A percentile compares a stretch with the other conserved stretches of the same genome.
phyloP scores from a whole-genome alignment of 2,888 invertebrate species.

The Ectemnius cavifrons region DNA sequence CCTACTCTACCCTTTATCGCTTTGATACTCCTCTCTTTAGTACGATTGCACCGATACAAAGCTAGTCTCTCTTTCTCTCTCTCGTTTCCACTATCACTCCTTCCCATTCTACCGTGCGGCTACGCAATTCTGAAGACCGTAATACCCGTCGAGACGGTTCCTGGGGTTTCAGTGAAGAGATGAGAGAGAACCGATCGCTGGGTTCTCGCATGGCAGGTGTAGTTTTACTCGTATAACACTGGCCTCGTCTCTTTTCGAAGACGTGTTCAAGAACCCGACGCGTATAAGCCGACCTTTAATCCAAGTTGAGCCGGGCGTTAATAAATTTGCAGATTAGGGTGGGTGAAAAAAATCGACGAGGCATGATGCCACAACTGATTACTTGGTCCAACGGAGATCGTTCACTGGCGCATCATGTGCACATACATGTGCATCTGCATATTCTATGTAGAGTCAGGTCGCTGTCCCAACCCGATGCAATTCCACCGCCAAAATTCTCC shows the following conservation, averaged over 20 bases:
- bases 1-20: too few relatives aligned
- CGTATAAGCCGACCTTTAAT: background rate
- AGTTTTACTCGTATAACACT: too few relatives aligned
- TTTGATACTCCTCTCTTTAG: too few relatives aligned
- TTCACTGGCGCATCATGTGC: too few relatives aligned
- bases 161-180: too few relatives aligned
- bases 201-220: too few relatives aligned
- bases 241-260: background rate
- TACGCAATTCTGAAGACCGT: too few relatives aligned
- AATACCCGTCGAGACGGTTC: too few relatives aligned
- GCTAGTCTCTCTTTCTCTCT: background rate
- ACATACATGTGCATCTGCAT: too few relatives aligned
- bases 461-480: background rate
- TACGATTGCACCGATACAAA: background rate
- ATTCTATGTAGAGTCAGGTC: background rate
- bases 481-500: background rate
- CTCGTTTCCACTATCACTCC: too few relatives aligned
- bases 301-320: background rate
- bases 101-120: too few relatives aligned
- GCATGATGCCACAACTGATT: background rate
- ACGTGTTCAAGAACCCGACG: background rate
- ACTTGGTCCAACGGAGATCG: background rate
- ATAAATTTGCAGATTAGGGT: slow-evolving; percentile 6
- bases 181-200: too few relatives aligned
- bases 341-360: background rate